Percentiles rank a stretch among this genome's conserved stretches.
These are phyloP conservation scores for Todiramphus saurophagus DNA, from an alignment of 2,113 vertebrate species.

Conservation along the genomic window DNA sequence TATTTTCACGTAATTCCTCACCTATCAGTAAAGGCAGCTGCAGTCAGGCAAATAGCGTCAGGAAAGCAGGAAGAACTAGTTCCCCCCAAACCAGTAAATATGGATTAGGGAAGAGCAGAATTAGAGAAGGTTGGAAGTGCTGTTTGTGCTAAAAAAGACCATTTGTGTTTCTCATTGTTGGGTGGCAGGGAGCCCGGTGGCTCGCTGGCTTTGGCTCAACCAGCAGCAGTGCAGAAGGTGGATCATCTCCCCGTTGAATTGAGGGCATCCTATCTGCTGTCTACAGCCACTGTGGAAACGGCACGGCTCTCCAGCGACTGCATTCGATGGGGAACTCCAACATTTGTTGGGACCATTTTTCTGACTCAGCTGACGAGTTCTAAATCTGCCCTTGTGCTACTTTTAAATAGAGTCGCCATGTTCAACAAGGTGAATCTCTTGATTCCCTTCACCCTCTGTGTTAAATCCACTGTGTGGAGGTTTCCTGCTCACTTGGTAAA, in stretches of 20 bases:
- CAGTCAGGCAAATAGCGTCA: background rate
- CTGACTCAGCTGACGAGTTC: fast-evolving
- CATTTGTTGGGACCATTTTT: background rate
- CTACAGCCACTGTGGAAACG: background rate
- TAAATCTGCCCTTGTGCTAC: background rate
- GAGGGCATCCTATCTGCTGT: background rate
- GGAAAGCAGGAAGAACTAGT: background rate
- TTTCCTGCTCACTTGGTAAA: background rate
- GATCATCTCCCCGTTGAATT: background rate
- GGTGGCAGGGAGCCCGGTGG: constrained; percentile 10
- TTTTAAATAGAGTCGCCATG: background rate
- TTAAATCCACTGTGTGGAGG: background rate
- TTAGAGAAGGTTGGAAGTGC: background rate
- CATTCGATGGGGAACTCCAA: background rate
- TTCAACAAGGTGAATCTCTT: background rate
- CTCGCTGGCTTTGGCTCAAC: background rate
- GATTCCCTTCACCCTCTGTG: background rate
- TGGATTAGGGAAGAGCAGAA: background rate
- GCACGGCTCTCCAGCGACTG: background rate
- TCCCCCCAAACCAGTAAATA: background rate
- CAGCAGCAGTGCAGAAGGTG: background rate
- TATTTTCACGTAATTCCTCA: background rate
- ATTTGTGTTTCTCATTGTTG: background rate
- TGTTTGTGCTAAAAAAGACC: background rate
- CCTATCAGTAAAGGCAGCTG: background rate